Base-by-base conservation (phyloP, 2,113 vertebrate species). In the Talpa occidentalis region DNA sequence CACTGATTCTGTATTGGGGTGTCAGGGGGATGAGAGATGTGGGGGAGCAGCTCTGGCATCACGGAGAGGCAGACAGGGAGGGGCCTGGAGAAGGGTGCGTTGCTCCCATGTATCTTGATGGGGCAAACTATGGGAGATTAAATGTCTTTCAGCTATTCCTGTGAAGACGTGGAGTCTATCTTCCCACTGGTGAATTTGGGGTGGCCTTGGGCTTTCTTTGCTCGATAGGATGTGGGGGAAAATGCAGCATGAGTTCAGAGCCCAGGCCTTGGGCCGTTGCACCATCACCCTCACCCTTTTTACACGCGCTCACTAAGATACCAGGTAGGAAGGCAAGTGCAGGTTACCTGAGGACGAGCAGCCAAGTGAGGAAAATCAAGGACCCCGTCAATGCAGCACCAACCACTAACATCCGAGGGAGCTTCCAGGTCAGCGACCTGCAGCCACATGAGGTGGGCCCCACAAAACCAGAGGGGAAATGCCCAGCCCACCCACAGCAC, bases 261-360 rank as follows among this genome's bases (percentile, higher is more conserved):
- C 10, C 42, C 49, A 22, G 16, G 60, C 3, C 67, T 60, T 47
- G 24, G 78, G 60, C 0, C 1, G 32, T 28, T 40, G 59, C 28
- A 1, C 32, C 52, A 30, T 80, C 52, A 5, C 37, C 52, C 35
- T 79, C 52, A 3, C 32, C 4, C 12, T 60, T 47, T 16, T 54
- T 52, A 28, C 24, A 22, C 0, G 11, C 4, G 26, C 11, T 16
- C 22, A 64, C n/a, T 24, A 40, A 35, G 54, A 32, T 12, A 5
- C 69, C 42, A 6, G 0, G 0, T 16, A 40, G 1, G 6, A 22
- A 59, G 54, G 21, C 37, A 0, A 0, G 40, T 19, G 15, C 67
- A 78, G 37, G 44, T 49, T 24, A 16, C 49, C 44, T 7, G 21
- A 17, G 54, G 35, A 7, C 3, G 4, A 37, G 19, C 19, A 17